Evolutionary conservation across 1,140 invertebrate genomes (phyloP), one percentile per base, ranked within the genome.

Genomic region (Atta cephalotes): DNA sequence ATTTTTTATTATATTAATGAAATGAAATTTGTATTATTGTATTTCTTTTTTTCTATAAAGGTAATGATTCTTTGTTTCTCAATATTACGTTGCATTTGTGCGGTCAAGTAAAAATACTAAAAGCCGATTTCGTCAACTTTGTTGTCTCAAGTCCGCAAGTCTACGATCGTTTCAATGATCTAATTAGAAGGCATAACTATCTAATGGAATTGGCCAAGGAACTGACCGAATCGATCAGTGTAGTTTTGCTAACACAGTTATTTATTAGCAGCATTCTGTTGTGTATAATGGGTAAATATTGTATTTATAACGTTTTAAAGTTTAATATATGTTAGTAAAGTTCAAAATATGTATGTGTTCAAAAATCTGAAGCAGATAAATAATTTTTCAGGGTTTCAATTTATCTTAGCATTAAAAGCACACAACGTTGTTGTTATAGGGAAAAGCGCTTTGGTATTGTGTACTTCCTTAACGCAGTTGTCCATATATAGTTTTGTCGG

Each of bases 351-450:
- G 12, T 66, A 80, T 25, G 12, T 53, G 21, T n/a, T 31, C 18
- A 58, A 60, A 4, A 39, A 71, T 18, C 3, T 35, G 7, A 60
- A 80, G 45, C 0, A 3, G 1, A 66, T 31, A 68, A 28, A 14
- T 18, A 45, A 7, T 66, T 5, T 90, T 87, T 39, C 10, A 90
- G 89, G 86, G 14, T 90, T 90, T 51, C 88, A 90, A 28, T 81
- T 74, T n/a, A 90, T 90, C 21, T 51, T 88, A n/a, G 80, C 88
- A 25, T 53, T 90, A 62, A 56, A 28, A 18, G 10, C 39, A 0
- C 31, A 39, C 3, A 68, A 90, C 1, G 0, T 68, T 9, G 56
- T 76, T 1, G 25, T 90, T 16, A 25, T 60, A 28, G 25, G 51
- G 3, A 90, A 85, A 56, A 79, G 78, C 10, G 39, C 76, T 0